Evolutionary conservation across 2,113 vertebrate species (phyloP).

Genomic region (Otis tarda): DNA sequence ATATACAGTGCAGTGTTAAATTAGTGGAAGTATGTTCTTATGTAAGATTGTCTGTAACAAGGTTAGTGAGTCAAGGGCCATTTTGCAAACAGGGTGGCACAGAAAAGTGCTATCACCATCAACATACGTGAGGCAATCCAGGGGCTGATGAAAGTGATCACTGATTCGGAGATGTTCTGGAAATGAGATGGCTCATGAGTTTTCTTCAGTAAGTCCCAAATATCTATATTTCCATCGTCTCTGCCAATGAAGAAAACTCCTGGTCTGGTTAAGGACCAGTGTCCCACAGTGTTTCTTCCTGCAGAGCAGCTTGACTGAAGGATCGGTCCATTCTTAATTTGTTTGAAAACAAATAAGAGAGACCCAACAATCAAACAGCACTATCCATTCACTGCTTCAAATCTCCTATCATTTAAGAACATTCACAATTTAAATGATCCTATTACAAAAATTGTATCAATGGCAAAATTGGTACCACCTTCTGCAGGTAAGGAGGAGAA

Average conservation of each 20-base stretch:
- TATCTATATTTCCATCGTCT: constrained; percentile 87
- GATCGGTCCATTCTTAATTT: constrained; percentile 79
- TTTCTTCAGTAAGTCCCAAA: constrained; percentile 92
- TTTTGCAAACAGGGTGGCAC: background rate
- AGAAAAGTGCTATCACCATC: background rate
- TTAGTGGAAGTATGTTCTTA: background rate
- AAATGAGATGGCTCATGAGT: constrained; percentile 78
- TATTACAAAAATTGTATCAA: background rate
- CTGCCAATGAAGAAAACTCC: constrained; percentile 89
- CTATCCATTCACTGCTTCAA: background rate
- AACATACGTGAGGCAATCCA: constrained; percentile 80
- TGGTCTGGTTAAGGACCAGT: constrained; percentile 89
- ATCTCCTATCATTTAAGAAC: background rate
- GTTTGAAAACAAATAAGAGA: background rate
- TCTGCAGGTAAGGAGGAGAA: background rate
- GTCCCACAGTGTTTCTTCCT: constrained; percentile 78
- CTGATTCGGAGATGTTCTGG: constrained; percentile 75
- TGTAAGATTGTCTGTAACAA: background rate
- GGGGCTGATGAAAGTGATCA: constrained; percentile 85
- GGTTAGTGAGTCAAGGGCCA: background rate
- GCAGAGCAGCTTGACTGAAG: constrained; percentile 75
- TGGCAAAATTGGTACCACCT: background rate
- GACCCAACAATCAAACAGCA: background rate
- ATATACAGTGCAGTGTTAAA: background rate
- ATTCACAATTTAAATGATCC: background rate